Base-by-base conservation (phyloP, 2,797 vertebrate genomes). In the Gymnodraco acuticeps region DNA sequence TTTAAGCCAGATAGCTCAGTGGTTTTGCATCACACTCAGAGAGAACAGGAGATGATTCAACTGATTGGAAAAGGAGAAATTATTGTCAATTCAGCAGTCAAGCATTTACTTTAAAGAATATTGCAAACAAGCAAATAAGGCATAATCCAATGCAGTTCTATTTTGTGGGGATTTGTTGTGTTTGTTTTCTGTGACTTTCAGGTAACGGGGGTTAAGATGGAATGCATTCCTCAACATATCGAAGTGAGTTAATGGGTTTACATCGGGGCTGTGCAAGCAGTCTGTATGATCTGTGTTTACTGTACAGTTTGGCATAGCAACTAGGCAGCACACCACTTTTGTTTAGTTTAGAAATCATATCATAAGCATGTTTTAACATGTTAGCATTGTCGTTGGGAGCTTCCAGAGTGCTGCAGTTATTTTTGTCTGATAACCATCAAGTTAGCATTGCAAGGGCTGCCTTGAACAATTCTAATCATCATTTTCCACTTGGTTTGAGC, bases 11-110 rank as follows among this genome's bases (percentile, higher is more conserved):
- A 64, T 41, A 73, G 77, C 10, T 48, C 15, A 46, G 45, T 41
- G 31, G 41, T 41, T 76, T 41, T 69, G 51, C 14, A 2, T 42
- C 69, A 64, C 31, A 33, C 46, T 45, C 0, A n/a, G 19, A 67
- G 46, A 68, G 38, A 64, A 51, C 15, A 55, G 45, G 45, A 66
- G 46, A 64, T 42, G 15, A 46, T 54, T 73, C 23, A 63, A 5
- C 19, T 9, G 43, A 46, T 33, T n/a, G 23, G 53, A 42, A 50
- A 27, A 68, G 20, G 3, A 62, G 27, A 54, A 38, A 66, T 53
- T 4, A 41, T 17, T 78, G 20, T 61, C 46, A 61, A 3, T 41
- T 71, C 42, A 67, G 47, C 63, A 33, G 55, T 11, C 14, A 43
- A 23, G 55, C 46, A 51, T 63, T 47, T 31, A 5, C 42, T 45